Conservation (phyloP, 2,888 invertebrate species). For the Acanthococcus lagerstroemiae region DNA sequence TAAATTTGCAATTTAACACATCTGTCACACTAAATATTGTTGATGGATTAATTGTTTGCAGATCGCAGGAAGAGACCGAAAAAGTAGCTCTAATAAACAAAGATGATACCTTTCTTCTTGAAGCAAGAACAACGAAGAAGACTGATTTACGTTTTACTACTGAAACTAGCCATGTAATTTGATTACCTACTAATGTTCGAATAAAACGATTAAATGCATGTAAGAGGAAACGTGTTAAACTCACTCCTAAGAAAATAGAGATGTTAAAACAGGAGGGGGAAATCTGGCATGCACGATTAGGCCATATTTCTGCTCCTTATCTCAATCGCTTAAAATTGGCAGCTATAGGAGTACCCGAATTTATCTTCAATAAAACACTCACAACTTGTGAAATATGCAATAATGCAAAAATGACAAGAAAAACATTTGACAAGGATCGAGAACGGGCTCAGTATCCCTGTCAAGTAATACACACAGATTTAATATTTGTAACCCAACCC, state of each 20-base stretch:
- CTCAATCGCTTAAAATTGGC: not conserved
- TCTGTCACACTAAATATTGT: no score
- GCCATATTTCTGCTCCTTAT: conserved; percentile 1
- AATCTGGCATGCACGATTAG: not conserved
- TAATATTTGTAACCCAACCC: not conserved
- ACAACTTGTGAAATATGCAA: not conserved
- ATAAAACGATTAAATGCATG: no score
- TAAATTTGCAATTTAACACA: no score
- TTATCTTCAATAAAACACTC: not conserved
- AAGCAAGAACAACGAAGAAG: no score
- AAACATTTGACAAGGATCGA: not conserved
- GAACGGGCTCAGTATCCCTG: not conserved
- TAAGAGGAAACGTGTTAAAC: no score
- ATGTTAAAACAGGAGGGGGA: not conserved
- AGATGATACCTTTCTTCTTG: no score
- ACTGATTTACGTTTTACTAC: no score
- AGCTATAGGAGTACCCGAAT: not conserved
- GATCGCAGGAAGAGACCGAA: no score
- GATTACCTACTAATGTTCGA: no score
- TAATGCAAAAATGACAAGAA: not conserved
- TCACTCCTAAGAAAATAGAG: not conserved
- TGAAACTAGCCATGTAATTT: no score
- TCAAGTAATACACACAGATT: not conserved
- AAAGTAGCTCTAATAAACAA: no score
- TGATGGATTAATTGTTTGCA: no score